A percentile compares a stretch with the other conserved stretches of the same genome.
These are phyloP conservation scores for Progne subis DNA, from an alignment of 2,113 vertebrate genomes.

Conservation along the genomic window DNA sequence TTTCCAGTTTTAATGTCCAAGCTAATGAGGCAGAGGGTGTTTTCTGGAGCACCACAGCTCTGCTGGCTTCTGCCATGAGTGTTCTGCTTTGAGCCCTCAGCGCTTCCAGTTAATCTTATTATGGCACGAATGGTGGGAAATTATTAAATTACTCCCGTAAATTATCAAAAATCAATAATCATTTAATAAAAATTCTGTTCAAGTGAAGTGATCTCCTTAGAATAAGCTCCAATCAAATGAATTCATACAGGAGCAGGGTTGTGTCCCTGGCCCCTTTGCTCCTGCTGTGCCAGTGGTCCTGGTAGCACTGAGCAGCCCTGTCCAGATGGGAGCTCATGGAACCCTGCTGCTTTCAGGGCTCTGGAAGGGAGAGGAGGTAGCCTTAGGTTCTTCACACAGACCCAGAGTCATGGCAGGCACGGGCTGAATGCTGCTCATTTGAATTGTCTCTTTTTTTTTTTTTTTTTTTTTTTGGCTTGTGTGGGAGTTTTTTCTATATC, in stretches of 20 bases:
- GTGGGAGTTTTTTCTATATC: not conserved
- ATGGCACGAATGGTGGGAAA: not conserved
- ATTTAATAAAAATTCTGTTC: not conserved
- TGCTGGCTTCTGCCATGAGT: not conserved
- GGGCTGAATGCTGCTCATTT: not conserved
- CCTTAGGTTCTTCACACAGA: not conserved
- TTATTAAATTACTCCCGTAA: not conserved
- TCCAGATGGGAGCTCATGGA: fast-evolving
- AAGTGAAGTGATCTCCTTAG: not conserved
- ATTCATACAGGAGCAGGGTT: not conserved
- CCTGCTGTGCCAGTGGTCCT: not conserved
- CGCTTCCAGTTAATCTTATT: fast-evolving
- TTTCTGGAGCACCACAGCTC: not conserved
- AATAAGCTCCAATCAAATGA: not conserved
- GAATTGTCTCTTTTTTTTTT: not conserved
- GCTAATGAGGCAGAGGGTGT: not conserved
- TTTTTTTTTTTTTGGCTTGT: not conserved
- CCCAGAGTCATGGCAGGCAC: not conserved
- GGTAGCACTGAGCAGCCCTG: not conserved
- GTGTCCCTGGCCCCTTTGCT: not conserved
- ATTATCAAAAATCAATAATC: not conserved
- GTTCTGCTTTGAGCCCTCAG: not conserved
- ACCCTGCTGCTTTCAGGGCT: too few species aligned
- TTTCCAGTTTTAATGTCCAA: not conserved
- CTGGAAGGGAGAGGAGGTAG: not conserved